Evolutionary conservation across 2,797 vertebrate species (phyloP).

Genomic region (Mus minutoides): DNA sequence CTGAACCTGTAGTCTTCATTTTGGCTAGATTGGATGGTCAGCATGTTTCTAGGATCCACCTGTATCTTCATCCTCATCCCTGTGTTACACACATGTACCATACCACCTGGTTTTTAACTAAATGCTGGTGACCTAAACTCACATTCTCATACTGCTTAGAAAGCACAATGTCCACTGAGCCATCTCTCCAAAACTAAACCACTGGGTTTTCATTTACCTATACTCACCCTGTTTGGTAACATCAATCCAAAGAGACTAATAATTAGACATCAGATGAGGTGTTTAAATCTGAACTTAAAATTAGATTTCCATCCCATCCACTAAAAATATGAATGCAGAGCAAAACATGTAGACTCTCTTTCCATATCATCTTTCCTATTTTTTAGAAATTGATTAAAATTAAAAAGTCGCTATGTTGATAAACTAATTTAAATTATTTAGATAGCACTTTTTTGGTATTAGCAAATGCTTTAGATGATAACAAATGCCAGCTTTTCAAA

Average conservation of each 20-base stretch:
- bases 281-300: slow-evolving; percentile 32
- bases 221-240: neutral
- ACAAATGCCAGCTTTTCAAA: slow-evolving; percentile 17
- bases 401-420: slow-evolving; percentile 57
- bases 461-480: slow-evolving; percentile 66
- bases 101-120: neutral
- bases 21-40: neutral
- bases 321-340: neutral
- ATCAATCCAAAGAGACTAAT: neutral
- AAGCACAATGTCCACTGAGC: neutral
- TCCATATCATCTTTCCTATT: slow-evolving; percentile 54
- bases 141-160: neutral
- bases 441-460: slow-evolving; percentile 71
- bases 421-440: slow-evolving; percentile 74
- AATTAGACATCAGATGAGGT: neutral
- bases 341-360: slow-evolving; percentile 62
- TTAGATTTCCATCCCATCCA: neutral
- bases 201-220: neutral
- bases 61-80: neutral
- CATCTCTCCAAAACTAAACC: neutral
- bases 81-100: neutral
- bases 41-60: neutral
- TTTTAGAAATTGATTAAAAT: slow-evolving; percentile 77
- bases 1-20: neutral
- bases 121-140: neutral